Percentiles rank a stretch among this genome's conserved stretches.
phyloP scores from a whole-genome alignment of 2,888 invertebrate genomes.

The Branchinecta sandiegonensis region DNA sequence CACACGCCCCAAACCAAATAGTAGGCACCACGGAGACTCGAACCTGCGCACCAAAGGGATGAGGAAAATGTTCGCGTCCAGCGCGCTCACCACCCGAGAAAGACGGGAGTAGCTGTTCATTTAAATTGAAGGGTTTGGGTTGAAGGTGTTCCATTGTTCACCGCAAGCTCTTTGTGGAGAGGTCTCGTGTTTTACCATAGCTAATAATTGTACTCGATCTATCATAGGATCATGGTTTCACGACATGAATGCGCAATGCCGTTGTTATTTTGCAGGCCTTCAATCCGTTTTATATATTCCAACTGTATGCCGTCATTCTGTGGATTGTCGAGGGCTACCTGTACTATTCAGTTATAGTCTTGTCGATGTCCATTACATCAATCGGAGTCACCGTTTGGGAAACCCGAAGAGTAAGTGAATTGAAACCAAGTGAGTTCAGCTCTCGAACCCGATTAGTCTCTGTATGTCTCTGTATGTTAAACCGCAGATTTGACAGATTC shows the following conservation, averaged over 20 bases:
- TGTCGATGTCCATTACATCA: conserved; percentile 31
- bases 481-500: no score
- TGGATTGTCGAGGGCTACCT: conserved; percentile 38
- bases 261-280: conserved; percentile 32
- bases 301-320: conserved; percentile 36
- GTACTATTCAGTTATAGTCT: conserved; percentile 36
- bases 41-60: neutral
- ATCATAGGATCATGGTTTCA: no score
- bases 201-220: no score
- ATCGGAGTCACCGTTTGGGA: conserved; percentile 31
- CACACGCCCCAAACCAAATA: neutral
- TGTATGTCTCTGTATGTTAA: no score
- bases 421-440: neutral
- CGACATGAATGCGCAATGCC: neutral
- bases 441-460: neutral
- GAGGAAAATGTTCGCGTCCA: conserved; percentile 1
- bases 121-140: no score
- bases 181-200: no score
- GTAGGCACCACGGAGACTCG: no score
- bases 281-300: conserved; percentile 40
- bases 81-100: conserved; percentile 19
- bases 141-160: no score
- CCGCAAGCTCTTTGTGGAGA: no score
- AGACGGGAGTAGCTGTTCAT: no score
- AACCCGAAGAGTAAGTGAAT: conserved; percentile 31